Evolutionary conservation across 2,888 invertebrate genomes (phyloP), one percentile per base, ranked within the genome.

Genomic region (Cheilosia scutellata): DNA sequence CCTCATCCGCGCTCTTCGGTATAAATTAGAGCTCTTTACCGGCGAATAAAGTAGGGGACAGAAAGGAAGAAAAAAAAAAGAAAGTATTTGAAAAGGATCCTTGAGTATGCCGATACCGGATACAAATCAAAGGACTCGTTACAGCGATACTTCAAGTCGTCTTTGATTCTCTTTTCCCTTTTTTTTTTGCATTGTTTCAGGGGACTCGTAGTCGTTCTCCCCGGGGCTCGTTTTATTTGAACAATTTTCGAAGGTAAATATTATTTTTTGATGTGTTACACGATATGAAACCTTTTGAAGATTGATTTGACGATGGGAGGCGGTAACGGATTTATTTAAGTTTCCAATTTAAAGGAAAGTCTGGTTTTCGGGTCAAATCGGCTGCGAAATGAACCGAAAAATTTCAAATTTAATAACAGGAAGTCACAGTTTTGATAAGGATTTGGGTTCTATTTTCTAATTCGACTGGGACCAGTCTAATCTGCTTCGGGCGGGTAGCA

Each of bases 71-170:
- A 53, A 29, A 60, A 63, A 33, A 68, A 37, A 70, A 57, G 65
- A 47, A 37, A 31, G 1, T 75, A 44, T 82, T 82, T 80, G 66
- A 47, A 60, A 71, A 75, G 80, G 80, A 84, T 80, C 75, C 75
- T 71, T 74, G 58, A 51, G 53, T 40, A 76, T 80, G 75, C 80
- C 80, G 75, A 79, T 84, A 80, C 79, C 84, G 80, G 79, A 84
- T 84, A 80, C 40, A 80, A 84, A 84, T 84, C 84, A 84, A 80
- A 84, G 75, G 60, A 71, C 84, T 80, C 75, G 84, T 84, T 84
- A 84, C 65, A 55, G 60, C 75, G 71, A 71, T 80, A 76, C 75
- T 84, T 75, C 3, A 84, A 74, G 55, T 62, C 71, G 51, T 72
- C 37, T 83, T 78, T 65, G 65, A 78, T 40, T 60, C 40, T 16